Evolutionary conservation across 2,888 invertebrate genomes (phyloP), one percentile per base, ranked within the genome.

Genomic region (Dasysyrphus tricinctus): DNA sequence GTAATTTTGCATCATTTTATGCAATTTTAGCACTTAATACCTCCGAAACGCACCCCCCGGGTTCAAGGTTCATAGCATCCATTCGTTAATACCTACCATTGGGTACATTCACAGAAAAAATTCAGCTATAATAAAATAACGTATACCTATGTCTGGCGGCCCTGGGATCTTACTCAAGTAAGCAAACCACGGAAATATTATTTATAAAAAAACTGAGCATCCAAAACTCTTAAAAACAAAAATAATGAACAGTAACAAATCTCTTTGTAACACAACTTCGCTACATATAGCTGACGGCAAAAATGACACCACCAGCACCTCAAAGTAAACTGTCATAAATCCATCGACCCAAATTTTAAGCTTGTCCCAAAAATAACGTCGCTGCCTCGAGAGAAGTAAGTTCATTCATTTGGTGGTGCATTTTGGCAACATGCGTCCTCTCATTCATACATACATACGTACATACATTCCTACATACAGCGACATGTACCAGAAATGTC

Each of bases 401-500:
- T 49, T 65, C 47, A 65, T 47, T 65, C 44, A 16, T 47, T 65
- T 47, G 32, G 11, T 14, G 32, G 47, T 3, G 37, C 34, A 57
- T 54, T 70, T 54, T 42, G 54, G 39, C 70, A 56, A 49, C 16
- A 70, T 37, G 51, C 54, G 14, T 24, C 39, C 51, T 39, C 42
- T 70, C 24, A 9, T 39, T 29, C 39, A n/a, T 39, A 5, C 32
- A 39, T 11, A 39, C 39, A 32, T n/a, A n/a, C n/a, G n/a, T n/a
- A 0, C 12, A 14, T 6, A 63, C 32, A n/a, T n/a, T n/a, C n/a
- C n/a, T n/a, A n/a, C n/a, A n/a, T n/a, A 19, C 47, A 65, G 24
- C 54, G 74, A 51, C 70, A 77, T 82, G 78, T 86, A 69, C 86
- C 86, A 74, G 82, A 78, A 82, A 82, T 82, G 86, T 86, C 86